Conservation (phyloP, 2,797 vertebrate species). For the Sparus aurata region DNA sequence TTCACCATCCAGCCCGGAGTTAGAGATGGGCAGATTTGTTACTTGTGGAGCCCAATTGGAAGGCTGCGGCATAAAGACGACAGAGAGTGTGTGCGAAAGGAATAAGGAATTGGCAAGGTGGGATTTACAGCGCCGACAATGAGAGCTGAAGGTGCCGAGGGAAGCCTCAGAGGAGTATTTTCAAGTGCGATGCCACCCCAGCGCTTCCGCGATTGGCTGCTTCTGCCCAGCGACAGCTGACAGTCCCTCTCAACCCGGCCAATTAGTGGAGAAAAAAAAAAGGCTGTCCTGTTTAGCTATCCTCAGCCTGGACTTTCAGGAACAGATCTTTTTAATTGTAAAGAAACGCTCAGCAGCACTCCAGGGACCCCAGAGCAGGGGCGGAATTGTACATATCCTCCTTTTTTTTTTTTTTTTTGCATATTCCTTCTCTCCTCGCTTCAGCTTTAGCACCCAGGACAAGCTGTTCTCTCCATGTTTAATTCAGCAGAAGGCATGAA, state of each 20-base stretch:
- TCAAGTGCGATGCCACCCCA: constrained; percentile 15
- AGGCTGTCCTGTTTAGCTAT: constrained; percentile 42
- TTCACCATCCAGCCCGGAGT: constrained; percentile 49
- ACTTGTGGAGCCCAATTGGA: constrained; percentile 44
- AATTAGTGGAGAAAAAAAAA: constrained; percentile 61
- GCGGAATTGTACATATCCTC: constrained; percentile 44
- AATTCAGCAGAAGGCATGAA: constrained; percentile 82
- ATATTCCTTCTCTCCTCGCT: constrained; percentile 38
- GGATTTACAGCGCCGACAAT: constrained; percentile 54
- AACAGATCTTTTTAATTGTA: constrained; percentile 70
- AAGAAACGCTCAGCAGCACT: constrained; percentile 61
- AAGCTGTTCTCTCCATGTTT: constrained; percentile 79
- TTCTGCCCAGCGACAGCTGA: constrained; percentile 49
- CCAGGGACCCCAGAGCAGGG: constrained; percentile 47
- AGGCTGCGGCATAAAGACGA: constrained; percentile 52
- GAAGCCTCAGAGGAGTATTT: constrained; percentile 49
- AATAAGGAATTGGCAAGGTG: constrained; percentile 45
- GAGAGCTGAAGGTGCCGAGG: constrained; percentile 54
- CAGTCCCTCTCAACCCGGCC: constrained; percentile 59
- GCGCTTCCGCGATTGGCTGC: constrained; percentile 47
- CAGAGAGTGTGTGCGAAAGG: constrained; percentile 33
- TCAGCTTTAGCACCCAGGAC: constrained; percentile 57
- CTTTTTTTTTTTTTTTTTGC: constrained; percentile 12
- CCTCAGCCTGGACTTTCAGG: constrained; percentile 22
- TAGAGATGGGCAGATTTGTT: constrained; percentile 61